Conservation (phyloP, 2,888 invertebrate genomes). For the Coelinius sp. region DNA sequence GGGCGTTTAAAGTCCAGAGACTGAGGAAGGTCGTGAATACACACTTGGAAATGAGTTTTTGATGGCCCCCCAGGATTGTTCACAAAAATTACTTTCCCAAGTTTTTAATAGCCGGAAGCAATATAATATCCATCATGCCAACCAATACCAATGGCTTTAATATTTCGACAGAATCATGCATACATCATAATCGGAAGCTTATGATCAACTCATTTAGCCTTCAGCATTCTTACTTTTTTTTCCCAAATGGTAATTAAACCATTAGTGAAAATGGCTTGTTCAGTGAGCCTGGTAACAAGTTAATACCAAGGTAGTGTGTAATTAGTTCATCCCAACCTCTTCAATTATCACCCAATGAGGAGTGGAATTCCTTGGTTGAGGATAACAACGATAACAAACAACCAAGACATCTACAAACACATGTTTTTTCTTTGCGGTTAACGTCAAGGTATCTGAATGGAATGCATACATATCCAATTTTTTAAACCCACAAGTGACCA, state of each 20-base stretch:
- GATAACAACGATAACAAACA: background rate
- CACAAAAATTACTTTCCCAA: slow-evolving; percentile 54
- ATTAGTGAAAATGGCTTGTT: background rate
- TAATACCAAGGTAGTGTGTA: background rate
- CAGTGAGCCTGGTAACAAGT: background rate
- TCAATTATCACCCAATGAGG: slow-evolving; percentile 2
- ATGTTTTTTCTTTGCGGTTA: slow-evolving; percentile 5
- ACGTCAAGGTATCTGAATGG: background rate
- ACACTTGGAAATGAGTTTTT: slow-evolving; percentile 59
- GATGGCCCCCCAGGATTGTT: slow-evolving; percentile 46
- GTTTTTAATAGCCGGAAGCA: slow-evolving; percentile 43
- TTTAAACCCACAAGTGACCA: background rate
- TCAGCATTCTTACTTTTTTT: background rate
- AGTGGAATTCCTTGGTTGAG: background rate
- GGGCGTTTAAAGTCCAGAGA: slow-evolving; percentile 25
- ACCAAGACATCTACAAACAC: background rate
- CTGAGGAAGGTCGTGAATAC: slow-evolving; percentile 59
- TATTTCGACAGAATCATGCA: background rate
- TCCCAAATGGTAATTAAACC: background rate
- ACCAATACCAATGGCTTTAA: background rate
- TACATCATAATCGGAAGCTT: background rate
- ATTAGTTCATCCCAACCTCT: slow-evolving; percentile 1
- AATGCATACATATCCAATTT: slow-evolving; percentile 1
- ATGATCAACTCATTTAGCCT: background rate
- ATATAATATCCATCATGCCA: background rate